phyloP scores from a whole-genome alignment of 2,888 invertebrate species.

The Nyleta sp. region DNA sequence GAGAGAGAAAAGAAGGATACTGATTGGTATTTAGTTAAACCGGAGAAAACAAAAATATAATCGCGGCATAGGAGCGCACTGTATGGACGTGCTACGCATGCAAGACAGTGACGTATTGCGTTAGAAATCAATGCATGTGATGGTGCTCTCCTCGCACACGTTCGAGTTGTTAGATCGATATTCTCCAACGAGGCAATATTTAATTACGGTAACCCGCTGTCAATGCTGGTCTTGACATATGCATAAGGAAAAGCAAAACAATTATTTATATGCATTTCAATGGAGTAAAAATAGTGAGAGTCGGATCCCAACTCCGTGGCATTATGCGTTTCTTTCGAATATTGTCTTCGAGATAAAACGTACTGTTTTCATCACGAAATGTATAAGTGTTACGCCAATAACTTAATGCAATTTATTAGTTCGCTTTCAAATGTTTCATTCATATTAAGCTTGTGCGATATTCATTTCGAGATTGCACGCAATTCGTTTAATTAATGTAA shows the following conservation, averaged over 20 bases:
- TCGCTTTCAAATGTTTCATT: neutral
- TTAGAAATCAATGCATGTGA: conserved; percentile 56
- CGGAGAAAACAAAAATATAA: conserved; percentile 42
- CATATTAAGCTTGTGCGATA: too few species aligned
- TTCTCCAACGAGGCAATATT: conserved; percentile 54
- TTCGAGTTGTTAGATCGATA: conserved; percentile 57
- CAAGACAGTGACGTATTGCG: conserved; percentile 60
- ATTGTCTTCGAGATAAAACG: conserved; percentile 2
- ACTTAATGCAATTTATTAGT: conserved; percentile 18
- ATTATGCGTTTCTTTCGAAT: neutral
- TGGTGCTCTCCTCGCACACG: conserved; percentile 49
- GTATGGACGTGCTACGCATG: conserved; percentile 38
- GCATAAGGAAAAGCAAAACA: conserved; percentile 50
- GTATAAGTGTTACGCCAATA: conserved; percentile 13
- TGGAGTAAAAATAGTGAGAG: conserved; percentile 36
- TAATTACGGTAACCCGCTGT: conserved; percentile 59
- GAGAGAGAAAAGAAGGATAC: too few species aligned
- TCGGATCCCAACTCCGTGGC: conserved; percentile 7
- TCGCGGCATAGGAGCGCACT: conserved; percentile 15
- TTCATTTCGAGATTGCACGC: too few species aligned
- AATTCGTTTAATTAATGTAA: too few species aligned
- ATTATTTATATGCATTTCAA: conserved; percentile 41
- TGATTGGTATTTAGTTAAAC: conserved; percentile 59
- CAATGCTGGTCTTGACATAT: conserved; percentile 50
- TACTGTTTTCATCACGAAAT: too few species aligned